phyloP scores from a whole-genome alignment of 2,797 vertebrate species.

The Nannoperca obscura region DNA sequence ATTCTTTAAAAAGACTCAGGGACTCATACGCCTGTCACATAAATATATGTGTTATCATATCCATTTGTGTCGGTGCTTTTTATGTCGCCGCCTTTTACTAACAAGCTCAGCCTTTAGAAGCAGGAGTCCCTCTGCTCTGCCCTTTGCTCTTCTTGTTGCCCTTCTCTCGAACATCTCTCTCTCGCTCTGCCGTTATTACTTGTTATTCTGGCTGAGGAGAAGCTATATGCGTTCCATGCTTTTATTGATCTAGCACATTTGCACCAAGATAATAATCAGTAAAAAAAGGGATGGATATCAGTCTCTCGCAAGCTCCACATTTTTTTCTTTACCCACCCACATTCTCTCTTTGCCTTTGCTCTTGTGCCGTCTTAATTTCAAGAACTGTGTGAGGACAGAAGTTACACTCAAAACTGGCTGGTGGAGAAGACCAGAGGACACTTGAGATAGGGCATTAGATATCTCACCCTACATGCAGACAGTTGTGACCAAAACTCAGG shows the following conservation, averaged over 20 bases:
- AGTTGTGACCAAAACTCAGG: not conserved
- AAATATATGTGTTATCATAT: constrained; percentile 13
- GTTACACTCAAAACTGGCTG: not conserved
- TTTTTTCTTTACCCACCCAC: not conserved
- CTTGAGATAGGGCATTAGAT: not conserved
- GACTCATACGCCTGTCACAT: constrained; percentile 11
- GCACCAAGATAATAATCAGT: constrained; percentile 30
- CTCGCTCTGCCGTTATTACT: constrained; percentile 35
- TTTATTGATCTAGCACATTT: constrained; percentile 50
- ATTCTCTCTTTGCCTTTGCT: constrained; percentile 4
- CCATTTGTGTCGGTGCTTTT: constrained; percentile 7
- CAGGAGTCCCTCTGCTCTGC: constrained; percentile 27
- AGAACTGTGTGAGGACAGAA: not conserved
- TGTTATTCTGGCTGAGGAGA: constrained; percentile 39
- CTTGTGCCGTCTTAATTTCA: not conserved
- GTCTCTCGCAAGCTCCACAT: not conserved
- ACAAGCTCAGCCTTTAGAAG: constrained; percentile 59
- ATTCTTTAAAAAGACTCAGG: constrained; percentile 23
- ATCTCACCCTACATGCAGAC: not conserved
- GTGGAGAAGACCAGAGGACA: not conserved
- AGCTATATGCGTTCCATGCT: constrained; percentile 7
- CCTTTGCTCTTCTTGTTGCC: constrained; percentile 41
- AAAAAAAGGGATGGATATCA: constrained; percentile 24
- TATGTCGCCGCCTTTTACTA: constrained; percentile 20
- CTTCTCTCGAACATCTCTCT: constrained; percentile 34